Evolutionary conservation across 2,797 vertebrate genomes (phyloP).

Genomic region (Chelon auratus): DNA sequence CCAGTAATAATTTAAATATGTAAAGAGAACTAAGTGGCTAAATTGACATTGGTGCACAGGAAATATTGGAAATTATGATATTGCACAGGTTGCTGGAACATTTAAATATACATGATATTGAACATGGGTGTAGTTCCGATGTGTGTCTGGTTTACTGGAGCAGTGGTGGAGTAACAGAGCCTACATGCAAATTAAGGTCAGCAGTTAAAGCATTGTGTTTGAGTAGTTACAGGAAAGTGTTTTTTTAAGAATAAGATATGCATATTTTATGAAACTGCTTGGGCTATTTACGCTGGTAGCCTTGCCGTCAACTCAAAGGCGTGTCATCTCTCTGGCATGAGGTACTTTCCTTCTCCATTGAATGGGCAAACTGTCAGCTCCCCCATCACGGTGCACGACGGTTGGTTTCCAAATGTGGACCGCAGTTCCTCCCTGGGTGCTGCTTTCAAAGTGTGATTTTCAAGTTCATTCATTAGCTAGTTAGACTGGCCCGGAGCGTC

Average conservation of each 20-base stretch:
- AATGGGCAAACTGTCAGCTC: slow-evolving; percentile 2
- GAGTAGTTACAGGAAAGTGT: not conserved
- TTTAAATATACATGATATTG: too few relatives aligned
- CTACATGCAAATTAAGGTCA: too few relatives aligned
- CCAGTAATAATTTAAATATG: too few relatives aligned
- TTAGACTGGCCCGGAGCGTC: slow-evolving; percentile 4
- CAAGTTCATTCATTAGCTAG: slow-evolving; percentile 18
- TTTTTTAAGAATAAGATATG: slow-evolving; percentile 9
- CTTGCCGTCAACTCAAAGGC: slow-evolving; percentile 4
- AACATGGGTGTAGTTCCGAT: too few relatives aligned
- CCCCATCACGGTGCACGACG: slow-evolving; percentile 13
- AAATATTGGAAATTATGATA: too few relatives aligned
- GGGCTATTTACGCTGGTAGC: slow-evolving; percentile 2
- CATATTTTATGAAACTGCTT: too few relatives aligned
- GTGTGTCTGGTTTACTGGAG: too few relatives aligned
- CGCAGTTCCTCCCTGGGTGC: slow-evolving; percentile 5
- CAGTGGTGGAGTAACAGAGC: too few relatives aligned
- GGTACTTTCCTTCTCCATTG: not conserved
- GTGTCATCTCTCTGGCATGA: not conserved
- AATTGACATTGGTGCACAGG: too few relatives aligned
- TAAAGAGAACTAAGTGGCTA: too few relatives aligned
- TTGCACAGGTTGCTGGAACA: too few relatives aligned
- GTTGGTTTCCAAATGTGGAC: slow-evolving; percentile 14
- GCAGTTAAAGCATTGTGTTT: not conserved
- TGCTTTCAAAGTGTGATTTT: slow-evolving; percentile 30